phyloP scores from a whole-genome alignment of 1,140 invertebrate genomes.

The Helicoverpa zea region DNA sequence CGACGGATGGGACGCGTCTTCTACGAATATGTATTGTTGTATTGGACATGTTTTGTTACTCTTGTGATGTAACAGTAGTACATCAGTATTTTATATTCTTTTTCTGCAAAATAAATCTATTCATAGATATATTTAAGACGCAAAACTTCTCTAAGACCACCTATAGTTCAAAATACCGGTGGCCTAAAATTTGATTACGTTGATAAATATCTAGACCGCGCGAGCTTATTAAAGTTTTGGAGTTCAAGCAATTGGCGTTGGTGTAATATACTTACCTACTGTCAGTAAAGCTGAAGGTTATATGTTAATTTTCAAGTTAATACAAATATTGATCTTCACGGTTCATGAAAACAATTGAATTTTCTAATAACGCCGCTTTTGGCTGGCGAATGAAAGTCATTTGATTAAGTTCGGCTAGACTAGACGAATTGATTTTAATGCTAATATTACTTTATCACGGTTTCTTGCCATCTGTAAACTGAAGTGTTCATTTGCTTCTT shows the following conservation, averaged over 20 bases:
- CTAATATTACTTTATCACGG: too few species aligned
- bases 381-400: too few species aligned
- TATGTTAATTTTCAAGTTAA: slow-evolving; percentile 16
- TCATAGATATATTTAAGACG: background rate
- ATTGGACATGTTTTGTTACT: slow-evolving; percentile 7
- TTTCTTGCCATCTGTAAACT: too few species aligned
- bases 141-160: too few species aligned
- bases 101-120: background rate
- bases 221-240: slow-evolving; percentile 12
- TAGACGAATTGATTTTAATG: too few species aligned
- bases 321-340: background rate
- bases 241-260: slow-evolving; percentile 15
- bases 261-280: background rate
- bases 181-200: slow-evolving; percentile 3
- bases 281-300: background rate
- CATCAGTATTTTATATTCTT: background rate
- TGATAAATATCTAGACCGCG: background rate
- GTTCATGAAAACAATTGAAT: background rate
- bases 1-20: background rate
- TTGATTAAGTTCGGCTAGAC: too few species aligned
- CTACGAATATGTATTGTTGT: slow-evolving; percentile 11
- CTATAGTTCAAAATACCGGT: background rate
- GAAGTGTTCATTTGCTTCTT: too few species aligned
- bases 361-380: too few species aligned
- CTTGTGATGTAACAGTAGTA: background rate